A percentile compares a stretch with the other conserved stretches of the same genome.
phyloP scores from a whole-genome alignment of 1,140 invertebrate genomes.

The Coenobita brevimanus region DNA sequence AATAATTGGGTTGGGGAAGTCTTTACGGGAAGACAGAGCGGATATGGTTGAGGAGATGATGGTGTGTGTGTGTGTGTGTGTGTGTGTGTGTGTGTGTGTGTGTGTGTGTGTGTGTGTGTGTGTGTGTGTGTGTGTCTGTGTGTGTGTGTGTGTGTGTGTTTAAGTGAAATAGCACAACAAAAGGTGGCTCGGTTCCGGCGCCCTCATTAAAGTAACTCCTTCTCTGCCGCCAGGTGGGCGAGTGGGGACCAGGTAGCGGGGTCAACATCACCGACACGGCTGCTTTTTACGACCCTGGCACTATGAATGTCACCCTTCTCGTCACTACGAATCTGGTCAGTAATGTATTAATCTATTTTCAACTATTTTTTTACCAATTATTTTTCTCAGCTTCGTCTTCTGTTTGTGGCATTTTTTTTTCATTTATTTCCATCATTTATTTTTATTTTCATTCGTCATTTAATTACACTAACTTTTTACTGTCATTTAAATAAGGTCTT shows the following conservation, averaged over 20 bases:
- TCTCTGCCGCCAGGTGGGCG: conserved; percentile 81
- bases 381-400: too few relatives aligned
- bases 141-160: background rate
- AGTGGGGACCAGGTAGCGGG: conserved; percentile 83
- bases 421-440: too few relatives aligned
- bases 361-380: too few relatives aligned
- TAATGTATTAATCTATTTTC: conserved; percentile 25
- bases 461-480: too few relatives aligned
- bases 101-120: background rate
- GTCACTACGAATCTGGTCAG: conserved; percentile 82
- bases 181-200: background rate
- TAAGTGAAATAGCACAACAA: background rate
- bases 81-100: background rate
- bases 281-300: conserved; percentile 82
- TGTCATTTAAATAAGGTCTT: too few relatives aligned
- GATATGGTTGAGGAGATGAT: background rate
- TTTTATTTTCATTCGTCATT: too few relatives aligned
- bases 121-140: background rate
- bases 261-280: conserved; percentile 88
- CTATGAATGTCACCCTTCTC: conserved; percentile 79
- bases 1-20: too few relatives aligned
- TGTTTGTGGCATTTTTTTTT: too few relatives aligned
- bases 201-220: background rate
- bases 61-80: background rate
- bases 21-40: too few relatives aligned